A percentile compares a stretch with the other conserved stretches of the same genome.
phyloP scores from a whole-genome alignment of 1,140 invertebrate genomes.

The Bilobella aurantiaca region DNA sequence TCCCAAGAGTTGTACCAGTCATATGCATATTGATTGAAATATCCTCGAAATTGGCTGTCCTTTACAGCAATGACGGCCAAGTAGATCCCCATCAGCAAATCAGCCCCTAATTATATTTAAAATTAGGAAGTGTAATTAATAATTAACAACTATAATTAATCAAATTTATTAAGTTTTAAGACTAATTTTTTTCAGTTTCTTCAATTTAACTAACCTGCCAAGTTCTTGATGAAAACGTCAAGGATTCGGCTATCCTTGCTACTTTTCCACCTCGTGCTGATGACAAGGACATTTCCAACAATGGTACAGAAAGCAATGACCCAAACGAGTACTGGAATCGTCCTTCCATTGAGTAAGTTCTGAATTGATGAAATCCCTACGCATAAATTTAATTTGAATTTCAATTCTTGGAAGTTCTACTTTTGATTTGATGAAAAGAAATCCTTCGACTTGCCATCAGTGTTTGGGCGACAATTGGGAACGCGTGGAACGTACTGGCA shows the following conservation, averaged over 20 bases:
- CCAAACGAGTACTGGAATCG: slow-evolving; percentile 59
- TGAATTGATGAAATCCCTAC: slow-evolving; percentile 54
- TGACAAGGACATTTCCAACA: slow-evolving; percentile 55
- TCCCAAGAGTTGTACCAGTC: slow-evolving; percentile 58
- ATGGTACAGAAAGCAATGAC: slow-evolving; percentile 56
- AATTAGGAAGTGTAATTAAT: neutral
- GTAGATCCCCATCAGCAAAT: slow-evolving; percentile 69
- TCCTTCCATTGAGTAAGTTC: slow-evolving; percentile 52
- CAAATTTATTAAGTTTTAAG: neutral
- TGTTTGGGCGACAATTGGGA: slow-evolving; percentile 51
- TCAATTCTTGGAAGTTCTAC: no score
- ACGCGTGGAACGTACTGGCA: slow-evolving; percentile 55
- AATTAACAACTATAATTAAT: neutral
- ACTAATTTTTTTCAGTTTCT: neutral
- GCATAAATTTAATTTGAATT: no score
- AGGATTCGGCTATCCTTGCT: slow-evolving; percentile 38
- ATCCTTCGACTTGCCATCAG: slow-evolving; percentile 61
- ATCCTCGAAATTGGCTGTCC: slow-evolving; percentile 53
- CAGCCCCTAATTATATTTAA: slow-evolving; percentile 47
- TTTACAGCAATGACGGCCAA: slow-evolving; percentile 56
- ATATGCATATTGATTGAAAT: slow-evolving; percentile 52
- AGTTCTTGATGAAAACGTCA: slow-evolving; percentile 55
- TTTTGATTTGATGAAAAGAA: no score
- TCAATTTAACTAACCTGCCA: slow-evolving; percentile 52
- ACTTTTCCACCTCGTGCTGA: slow-evolving; percentile 50